Evolutionary conservation across 2,113 vertebrate genomes (phyloP), one percentile per base, ranked within the genome.

Genomic region (Amazona guildingii): DNA sequence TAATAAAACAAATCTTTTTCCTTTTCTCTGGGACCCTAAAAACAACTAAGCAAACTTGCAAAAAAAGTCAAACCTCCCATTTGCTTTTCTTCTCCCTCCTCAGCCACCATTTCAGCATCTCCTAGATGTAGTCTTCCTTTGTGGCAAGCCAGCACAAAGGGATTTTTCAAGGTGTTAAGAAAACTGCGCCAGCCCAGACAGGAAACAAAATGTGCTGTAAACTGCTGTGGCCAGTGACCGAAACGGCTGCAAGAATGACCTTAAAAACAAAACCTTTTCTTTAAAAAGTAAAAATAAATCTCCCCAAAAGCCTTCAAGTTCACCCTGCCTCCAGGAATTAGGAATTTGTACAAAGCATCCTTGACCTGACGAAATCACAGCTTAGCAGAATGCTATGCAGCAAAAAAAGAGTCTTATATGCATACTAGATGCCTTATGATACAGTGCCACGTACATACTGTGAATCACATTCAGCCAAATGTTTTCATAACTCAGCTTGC

Each of bases 21-120:
- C 13, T 59, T 90, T 88, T 55, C 33, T 82, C 57, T 87, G 87
- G 52, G 37, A 62, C 23, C 64, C 39, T 69, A 77, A 68, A 94
- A 88, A 64, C 61, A 95, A 72, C 78, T 64, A 91, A 92, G 88
- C 49, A 94, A 94, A 88, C 62, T 80, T 92, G 81, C 59, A 94
- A 91, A 74, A 69, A 24, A 13, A 70, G 28, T 75, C 41, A 87
- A 95, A 55, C 8, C 19, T 78, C 68, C 51, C 10, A 39, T 1
- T 2, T 33, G 10, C 17, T 77, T 62, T 66, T 28, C 57, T 93
- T 49, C 27, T 49, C 37, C 12, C 23, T 85, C 27, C 28, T 80
- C 59, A 76, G 72, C 13, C 15, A n/a, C 29, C 15, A 39, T 55
- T 82, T 55, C 39, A 82, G 17, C 19, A 29, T 63, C 46, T 77